Base-by-base conservation (phyloP, 2,797 vertebrate genomes). In the Pempheris klunzingeri region DNA sequence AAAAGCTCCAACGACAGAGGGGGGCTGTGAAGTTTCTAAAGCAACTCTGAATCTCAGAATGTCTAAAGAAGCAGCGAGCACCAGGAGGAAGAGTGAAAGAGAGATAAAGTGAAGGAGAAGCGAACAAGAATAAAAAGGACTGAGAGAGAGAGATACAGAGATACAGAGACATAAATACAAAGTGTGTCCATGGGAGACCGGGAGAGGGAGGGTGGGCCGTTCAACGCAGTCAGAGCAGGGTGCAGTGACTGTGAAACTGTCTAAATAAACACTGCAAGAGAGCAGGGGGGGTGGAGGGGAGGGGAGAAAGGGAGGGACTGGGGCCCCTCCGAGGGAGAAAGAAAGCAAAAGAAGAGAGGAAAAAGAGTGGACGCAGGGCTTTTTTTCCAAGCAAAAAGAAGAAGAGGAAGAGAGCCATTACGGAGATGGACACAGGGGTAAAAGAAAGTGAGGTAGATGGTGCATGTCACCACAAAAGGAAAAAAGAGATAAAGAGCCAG, bases 191-290 rank as follows among this genome's bases (percentile, higher is more conserved):
- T 36, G 58, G 39, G 77, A 80, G 55, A 54, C 38, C 65, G 69
- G 61, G 69, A 66, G 64, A 59, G 62, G 66, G 78, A 61, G 67
- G 73, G 73, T 36, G 78, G 78, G 85, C 64, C 52, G 70, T 80
- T 84, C 43, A 47, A 74, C 83, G 83, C 84, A 87, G 85, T 71
- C 74, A 65, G 88, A 85, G 85, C 77, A 78, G 82, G 74, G 83
- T 83, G 92, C 91, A 89, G 84, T 79, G 89, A 92, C 93, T 91
- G 89, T 92, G 88, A 93, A 92, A 92, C 82, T 81, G 87, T 82
- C 93, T 92, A 88, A 92, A 93, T 90, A 93, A 93, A 94, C 91
- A 87, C 87, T 85, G 90, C 78, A 84, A 87, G 85, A 74, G 87
- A 86, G 82, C 77, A 66, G 77, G 76, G 30, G 63, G 66, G 68